Evolutionary conservation across 2,113 vertebrate genomes (phyloP).

Genomic region (Nyctereutes procyonoides): DNA sequence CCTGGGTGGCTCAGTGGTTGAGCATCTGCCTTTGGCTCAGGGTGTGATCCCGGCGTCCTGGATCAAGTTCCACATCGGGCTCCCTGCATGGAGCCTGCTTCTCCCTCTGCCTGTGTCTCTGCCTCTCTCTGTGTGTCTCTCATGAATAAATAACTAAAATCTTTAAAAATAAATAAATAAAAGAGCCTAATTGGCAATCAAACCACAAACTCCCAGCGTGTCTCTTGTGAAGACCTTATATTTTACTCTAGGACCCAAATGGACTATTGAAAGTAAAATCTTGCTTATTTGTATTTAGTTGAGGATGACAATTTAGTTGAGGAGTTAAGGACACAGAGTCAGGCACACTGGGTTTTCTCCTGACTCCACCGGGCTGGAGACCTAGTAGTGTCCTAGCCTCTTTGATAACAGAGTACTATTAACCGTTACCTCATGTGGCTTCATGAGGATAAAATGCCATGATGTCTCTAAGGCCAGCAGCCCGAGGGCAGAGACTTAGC

Average conservation of each 20-base stretch:
- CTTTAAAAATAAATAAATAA: no score
- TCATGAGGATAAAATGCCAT: background rate
- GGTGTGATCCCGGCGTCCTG: no score
- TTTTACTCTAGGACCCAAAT: background rate
- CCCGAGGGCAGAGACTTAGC: background rate
- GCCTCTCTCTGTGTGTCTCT: no score
- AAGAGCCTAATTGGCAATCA: background rate
- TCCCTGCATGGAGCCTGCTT: no score
- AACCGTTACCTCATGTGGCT: background rate
- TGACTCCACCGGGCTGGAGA: background rate
- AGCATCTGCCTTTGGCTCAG: no score
- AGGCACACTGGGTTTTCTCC: background rate
- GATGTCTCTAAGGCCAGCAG: background rate
- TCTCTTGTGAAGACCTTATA: background rate
- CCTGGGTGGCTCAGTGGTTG: no score
- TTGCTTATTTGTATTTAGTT: background rate
- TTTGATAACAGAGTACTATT: no score
- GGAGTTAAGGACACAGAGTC: background rate
- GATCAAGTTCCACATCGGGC: no score
- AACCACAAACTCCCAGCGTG: background rate
- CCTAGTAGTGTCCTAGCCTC: background rate
- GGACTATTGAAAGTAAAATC: background rate
- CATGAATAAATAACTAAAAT: no score
- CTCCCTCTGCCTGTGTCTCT: no score
- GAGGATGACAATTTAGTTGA: background rate